Evolutionary conservation across 2,113 vertebrate genomes (phyloP).

Genomic region (Xiphophorus hellerii): DNA sequence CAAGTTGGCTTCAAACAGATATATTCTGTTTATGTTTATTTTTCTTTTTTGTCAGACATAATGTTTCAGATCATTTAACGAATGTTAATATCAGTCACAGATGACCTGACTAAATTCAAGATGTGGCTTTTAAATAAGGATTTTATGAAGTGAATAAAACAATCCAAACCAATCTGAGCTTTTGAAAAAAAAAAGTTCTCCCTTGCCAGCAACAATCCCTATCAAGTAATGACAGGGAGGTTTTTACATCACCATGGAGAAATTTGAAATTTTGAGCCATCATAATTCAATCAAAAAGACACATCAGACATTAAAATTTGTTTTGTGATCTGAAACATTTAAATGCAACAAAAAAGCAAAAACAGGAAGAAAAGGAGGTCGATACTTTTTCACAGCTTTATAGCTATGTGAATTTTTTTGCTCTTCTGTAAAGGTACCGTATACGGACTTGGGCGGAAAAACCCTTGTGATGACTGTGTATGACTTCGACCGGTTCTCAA

Average conservation of each 20-base stretch:
- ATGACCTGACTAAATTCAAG: too few species aligned
- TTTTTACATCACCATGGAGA: too few species aligned
- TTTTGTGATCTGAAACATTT: background rate
- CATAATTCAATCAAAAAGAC: background rate
- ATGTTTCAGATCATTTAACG: too few species aligned
- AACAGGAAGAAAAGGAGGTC: background rate
- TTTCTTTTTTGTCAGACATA: background rate
- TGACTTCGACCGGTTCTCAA: conserved; percentile 96
- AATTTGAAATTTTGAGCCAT: too few species aligned
- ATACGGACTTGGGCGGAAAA: conserved; percentile 94
- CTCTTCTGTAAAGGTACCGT: conserved; percentile 83
- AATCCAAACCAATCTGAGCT: too few species aligned
- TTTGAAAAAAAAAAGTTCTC: too few species aligned
- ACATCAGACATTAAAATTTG: background rate
- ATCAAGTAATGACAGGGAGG: too few species aligned
- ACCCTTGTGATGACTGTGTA: conserved; percentile 95
- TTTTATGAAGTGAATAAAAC: too few species aligned
- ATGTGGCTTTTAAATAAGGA: too few species aligned
- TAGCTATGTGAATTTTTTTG: background rate
- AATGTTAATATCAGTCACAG: too few species aligned
- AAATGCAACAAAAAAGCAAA: background rate
- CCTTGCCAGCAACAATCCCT: too few species aligned
- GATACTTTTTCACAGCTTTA: background rate
- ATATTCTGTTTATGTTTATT: background rate
- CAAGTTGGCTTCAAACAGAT: background rate